Conservation (phyloP, 2,888 invertebrate genomes). For the Byasa hedistus region DNA sequence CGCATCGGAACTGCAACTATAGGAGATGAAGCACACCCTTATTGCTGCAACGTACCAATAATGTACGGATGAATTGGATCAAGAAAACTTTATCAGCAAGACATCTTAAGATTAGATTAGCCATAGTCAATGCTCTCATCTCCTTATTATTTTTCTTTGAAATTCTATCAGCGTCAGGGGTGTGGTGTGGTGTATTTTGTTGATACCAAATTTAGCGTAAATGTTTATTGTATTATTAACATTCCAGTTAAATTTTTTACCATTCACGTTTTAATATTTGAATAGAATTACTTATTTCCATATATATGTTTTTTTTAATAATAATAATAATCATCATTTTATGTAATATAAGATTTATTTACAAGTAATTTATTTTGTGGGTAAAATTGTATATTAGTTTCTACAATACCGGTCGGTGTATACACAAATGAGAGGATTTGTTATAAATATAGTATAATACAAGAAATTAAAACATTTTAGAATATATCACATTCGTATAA, state of each 20-base stretch:
- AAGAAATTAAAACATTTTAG: slow-evolving; percentile 77
- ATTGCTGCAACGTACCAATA: slow-evolving; percentile 45
- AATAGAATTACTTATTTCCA: slow-evolving; percentile 62
- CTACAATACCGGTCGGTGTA: slow-evolving; percentile 69
- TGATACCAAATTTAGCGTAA: slow-evolving; percentile 75
- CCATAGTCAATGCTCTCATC: slow-evolving; percentile 47
- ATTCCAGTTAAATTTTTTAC: slow-evolving; percentile 76
- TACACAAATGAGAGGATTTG: slow-evolving; percentile 71
- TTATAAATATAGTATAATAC: slow-evolving; percentile 72
- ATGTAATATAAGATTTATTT: slow-evolving; percentile 78
- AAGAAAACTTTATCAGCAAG: slow-evolving; percentile 47
- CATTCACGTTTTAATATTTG: slow-evolving; percentile 64
- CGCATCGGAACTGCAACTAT: slow-evolving; percentile 55
- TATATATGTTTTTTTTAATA: slow-evolving; percentile 58
- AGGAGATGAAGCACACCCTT: slow-evolving; percentile 51
- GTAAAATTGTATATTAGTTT: slow-evolving; percentile 68
- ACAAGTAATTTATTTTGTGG: slow-evolving; percentile 73
- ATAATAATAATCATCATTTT: slow-evolving; percentile 67
- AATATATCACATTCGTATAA: slow-evolving; percentile 82
- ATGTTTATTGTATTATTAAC: slow-evolving; percentile 71
- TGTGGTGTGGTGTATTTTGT: slow-evolving; percentile 65
- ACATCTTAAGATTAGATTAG: slow-evolving; percentile 41
- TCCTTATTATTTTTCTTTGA: slow-evolving; percentile 53
- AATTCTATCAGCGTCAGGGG: slow-evolving; percentile 51
- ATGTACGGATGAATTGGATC: slow-evolving; percentile 54